Percentiles rank a stretch among this genome's conserved stretches.
Conservation (phyloP, 2,888 invertebrate genomes). For the Ptilodon capucinus region DNA sequence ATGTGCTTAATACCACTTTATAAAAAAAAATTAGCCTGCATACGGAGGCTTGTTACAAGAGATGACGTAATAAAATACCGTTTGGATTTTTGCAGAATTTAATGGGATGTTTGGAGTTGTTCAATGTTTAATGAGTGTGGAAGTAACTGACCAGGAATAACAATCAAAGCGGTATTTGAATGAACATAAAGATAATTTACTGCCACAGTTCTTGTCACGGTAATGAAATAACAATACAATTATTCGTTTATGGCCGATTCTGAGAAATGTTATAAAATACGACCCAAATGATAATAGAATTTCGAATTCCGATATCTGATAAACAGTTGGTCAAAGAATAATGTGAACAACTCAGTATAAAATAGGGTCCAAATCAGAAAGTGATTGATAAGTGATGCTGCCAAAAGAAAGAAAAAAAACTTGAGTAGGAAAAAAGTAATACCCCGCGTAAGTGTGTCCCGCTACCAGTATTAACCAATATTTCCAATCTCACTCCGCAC, state of each 20-base stretch:
- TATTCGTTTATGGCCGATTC: not conserved
- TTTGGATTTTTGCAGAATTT: not conserved
- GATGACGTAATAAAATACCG: not conserved
- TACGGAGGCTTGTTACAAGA: not conserved
- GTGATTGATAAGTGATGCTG: not conserved
- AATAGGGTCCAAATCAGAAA: not conserved
- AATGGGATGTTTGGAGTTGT: no score
- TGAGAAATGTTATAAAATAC: slow-evolving; percentile 1
- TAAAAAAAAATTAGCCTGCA: not conserved
- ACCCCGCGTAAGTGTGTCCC: slow-evolving; percentile 19
- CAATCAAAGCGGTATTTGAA: not conserved
- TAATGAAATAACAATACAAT: not conserved
- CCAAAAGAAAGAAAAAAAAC: slow-evolving; percentile 10
- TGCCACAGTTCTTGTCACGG: not conserved
- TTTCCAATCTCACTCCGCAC: slow-evolving; percentile 56
- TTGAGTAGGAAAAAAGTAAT: slow-evolving; percentile 15
- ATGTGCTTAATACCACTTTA: no score
- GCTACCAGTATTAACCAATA: slow-evolving; percentile 48
- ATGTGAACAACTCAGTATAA: slow-evolving; percentile 11
- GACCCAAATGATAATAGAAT: no score
- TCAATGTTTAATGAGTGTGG: no score
- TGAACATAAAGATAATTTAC: not conserved
- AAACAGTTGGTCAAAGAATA: slow-evolving; percentile 19
- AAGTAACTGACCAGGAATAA: not conserved
- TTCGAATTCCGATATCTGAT: slow-evolving; percentile 19